Percentiles rank a stretch among this genome's conserved stretches.
Conservation (phyloP, 2,113 vertebrate genomes). For the Albula glossodonta region DNA sequence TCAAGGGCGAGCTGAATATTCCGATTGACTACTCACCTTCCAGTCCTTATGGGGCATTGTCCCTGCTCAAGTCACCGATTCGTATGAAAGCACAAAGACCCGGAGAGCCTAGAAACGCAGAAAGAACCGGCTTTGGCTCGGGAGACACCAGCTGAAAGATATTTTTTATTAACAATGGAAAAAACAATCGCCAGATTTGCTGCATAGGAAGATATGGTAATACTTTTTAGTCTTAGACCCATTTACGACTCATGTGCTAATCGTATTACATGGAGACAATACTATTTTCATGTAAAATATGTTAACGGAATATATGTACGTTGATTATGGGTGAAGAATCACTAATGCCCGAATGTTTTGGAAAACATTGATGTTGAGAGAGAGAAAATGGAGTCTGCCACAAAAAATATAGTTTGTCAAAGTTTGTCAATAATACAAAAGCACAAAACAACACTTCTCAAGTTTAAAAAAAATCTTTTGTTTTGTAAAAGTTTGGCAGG, state of each 20-base stretch:
- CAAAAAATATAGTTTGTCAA: not conserved
- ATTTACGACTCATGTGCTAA: not conserved
- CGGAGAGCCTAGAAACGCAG: constrained; percentile 4
- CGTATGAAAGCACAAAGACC: constrained; percentile 29
- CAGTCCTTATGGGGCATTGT: constrained; percentile 34
- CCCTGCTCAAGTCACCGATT: constrained; percentile 18
- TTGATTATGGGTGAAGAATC: not conserved
- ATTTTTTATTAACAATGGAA: constrained; percentile 9
- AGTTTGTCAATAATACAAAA: not conserved
- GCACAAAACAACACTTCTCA: too few species aligned
- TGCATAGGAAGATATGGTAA: not conserved
- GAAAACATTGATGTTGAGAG: not conserved
- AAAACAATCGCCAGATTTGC: constrained; percentile 12
- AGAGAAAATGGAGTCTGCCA: not conserved
- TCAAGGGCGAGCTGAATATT: constrained; percentile 47
- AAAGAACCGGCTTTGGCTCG: constrained; percentile 29
- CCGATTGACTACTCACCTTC: constrained; percentile 50
- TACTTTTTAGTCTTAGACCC: constrained; percentile 8
- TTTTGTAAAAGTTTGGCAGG: not conserved
- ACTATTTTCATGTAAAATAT: constrained; percentile 13
- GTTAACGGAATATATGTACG: not conserved
- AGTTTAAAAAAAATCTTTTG: too few species aligned
- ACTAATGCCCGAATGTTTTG: not conserved
- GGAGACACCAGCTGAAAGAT: constrained; percentile 11
- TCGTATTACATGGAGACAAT: constrained; percentile 6